Percentiles rank a stretch among this genome's conserved stretches.
These are phyloP conservation scores for Chaenogobius annularis DNA, from an alignment of 2,113 vertebrate genomes.

Conservation along the genomic window DNA sequence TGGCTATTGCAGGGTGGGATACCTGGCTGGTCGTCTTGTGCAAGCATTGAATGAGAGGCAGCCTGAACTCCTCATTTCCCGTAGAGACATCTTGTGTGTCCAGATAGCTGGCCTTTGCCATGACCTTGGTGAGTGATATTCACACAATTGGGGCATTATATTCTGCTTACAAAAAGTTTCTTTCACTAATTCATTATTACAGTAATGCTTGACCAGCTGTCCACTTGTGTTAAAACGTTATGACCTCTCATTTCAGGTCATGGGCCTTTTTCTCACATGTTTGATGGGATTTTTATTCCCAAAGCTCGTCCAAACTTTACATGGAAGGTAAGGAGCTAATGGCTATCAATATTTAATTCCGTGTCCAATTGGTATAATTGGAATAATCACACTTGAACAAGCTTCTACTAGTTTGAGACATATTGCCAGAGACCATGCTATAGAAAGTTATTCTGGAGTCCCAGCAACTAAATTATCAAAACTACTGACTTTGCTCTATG, in stretches of 20 bases:
- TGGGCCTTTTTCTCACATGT: constrained; percentile 97
- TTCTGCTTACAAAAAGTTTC: not conserved
- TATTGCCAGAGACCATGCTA: too few relatives aligned
- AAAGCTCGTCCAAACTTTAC: constrained; percentile 71
- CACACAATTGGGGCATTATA: not conserved
- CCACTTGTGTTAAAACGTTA: not conserved
- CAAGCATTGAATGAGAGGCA: constrained; percentile 81
- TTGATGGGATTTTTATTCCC: constrained; percentile 91
- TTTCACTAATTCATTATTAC: not conserved
- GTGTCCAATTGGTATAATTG: not conserved
- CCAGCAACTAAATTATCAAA: too few relatives aligned
- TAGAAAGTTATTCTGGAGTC: too few relatives aligned
- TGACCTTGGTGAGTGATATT: constrained; percentile 83
- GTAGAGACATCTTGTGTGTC: constrained; percentile 88
- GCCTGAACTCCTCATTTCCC: constrained; percentile 84
- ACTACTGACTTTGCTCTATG: too few relatives aligned
- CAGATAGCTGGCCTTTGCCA: constrained; percentile 97
- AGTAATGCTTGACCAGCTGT: not conserved
- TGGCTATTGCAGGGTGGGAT: constrained; percentile 66
- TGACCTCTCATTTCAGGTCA: constrained; percentile 82
- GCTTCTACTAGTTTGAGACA: too few relatives aligned
- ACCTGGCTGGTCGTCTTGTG: constrained; percentile 86
- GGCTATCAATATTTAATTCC: not conserved
- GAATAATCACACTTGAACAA: not conserved
- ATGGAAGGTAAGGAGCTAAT: constrained; percentile 84